These are phyloP conservation scores for Lymantria monacha DNA, from an alignment of 2,888 invertebrate genomes.

Conservation along the genomic window DNA sequence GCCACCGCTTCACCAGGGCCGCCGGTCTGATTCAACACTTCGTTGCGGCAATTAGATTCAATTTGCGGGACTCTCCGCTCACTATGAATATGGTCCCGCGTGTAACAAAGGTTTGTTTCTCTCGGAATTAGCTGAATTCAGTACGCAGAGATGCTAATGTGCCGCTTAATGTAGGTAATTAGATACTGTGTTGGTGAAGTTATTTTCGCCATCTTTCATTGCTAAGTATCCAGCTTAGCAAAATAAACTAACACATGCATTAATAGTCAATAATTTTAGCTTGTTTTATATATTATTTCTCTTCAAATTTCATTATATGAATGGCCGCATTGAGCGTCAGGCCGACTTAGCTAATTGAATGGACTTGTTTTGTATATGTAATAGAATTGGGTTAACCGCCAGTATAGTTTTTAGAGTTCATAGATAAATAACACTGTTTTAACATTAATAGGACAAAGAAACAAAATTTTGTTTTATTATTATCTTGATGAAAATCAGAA, in stretches of 20 bases:
- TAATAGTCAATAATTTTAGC: conserved; percentile 7
- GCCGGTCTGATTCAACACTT: conserved; percentile 78
- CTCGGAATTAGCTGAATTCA: conserved; percentile 52
- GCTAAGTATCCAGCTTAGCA: no score
- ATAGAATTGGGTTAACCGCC: conserved; percentile 33
- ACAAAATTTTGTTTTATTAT: neutral
- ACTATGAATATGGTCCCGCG: conserved; percentile 61
- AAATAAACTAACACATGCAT: conserved; percentile 1
- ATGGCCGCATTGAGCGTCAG: conserved; percentile 51
- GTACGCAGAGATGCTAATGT: conserved; percentile 43
- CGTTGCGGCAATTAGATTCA: conserved; percentile 80
- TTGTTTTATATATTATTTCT: conserved; percentile 7
- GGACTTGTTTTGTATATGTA: conserved; percentile 55
- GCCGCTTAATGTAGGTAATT: conserved; percentile 43
- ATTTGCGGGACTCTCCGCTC: conserved; percentile 65
- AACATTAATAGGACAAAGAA: neutral
- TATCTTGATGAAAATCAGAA: neutral
- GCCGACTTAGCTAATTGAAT: conserved; percentile 55
- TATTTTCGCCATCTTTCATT: conserved; percentile 9
- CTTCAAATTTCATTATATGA: conserved; percentile 54
- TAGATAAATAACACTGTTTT: neutral
- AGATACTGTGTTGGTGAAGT: conserved; percentile 37
- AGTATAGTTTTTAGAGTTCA: conserved; percentile 10
- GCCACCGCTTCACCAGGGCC: conserved; percentile 53
- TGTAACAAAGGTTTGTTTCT: conserved; percentile 69